Percentiles rank a stretch among this genome's conserved stretches.
These are phyloP conservation scores for Cryptoblepharus egeriae DNA, from an alignment of 2,797 vertebrate species.

Conservation along the genomic window DNA sequence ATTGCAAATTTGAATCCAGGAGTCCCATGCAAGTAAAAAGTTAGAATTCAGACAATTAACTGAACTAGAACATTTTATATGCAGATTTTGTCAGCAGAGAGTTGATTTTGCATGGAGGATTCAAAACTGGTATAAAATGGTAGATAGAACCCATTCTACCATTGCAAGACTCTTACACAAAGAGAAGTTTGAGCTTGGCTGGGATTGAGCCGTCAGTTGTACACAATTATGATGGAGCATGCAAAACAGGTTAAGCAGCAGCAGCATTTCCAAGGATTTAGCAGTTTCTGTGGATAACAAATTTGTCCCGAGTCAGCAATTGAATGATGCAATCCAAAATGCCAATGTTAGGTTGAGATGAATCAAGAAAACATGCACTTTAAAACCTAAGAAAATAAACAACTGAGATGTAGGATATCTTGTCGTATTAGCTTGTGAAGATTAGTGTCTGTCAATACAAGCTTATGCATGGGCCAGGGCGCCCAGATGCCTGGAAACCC, in stretches of 20 bases:
- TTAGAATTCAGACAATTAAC: background rate
- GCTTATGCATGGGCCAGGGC: too few relatives aligned
- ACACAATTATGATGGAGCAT: background rate
- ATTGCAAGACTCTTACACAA: background rate
- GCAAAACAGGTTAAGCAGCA: background rate
- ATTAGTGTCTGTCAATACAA: too few relatives aligned
- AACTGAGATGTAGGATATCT: background rate
- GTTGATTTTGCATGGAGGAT: too few relatives aligned
- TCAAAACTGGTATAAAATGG: too few relatives aligned
- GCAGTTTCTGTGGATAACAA: background rate
- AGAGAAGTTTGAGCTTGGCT: background rate
- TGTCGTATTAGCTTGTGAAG: background rate
- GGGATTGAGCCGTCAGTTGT: background rate
- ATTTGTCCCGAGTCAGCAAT: background rate
- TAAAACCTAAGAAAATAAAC: background rate
- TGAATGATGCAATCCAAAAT: background rate
- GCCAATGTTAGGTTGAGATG: background rate
- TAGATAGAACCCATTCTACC: too few relatives aligned
- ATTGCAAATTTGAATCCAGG: too few relatives aligned
- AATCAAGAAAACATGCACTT: background rate
- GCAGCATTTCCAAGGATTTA: background rate
- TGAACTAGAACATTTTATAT: too few relatives aligned
- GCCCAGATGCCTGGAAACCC: too few relatives aligned
- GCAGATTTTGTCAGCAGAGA: too few relatives aligned
- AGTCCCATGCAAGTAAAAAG: background rate